These are phyloP conservation scores for Lapara coniferarum DNA, from an alignment of 2,888 invertebrate species.

Conservation along the genomic window DNA sequence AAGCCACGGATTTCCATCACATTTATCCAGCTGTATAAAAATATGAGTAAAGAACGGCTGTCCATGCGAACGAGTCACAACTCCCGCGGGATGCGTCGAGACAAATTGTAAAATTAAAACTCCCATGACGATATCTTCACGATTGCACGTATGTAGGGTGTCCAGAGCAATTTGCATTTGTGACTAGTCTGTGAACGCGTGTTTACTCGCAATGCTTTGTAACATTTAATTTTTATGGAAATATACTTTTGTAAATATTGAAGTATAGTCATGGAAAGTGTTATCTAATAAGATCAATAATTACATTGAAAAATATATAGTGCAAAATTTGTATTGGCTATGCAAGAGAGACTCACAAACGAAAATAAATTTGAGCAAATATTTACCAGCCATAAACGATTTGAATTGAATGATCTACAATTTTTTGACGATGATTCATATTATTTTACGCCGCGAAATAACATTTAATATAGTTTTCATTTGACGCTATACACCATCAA, in stretches of 20 bases:
- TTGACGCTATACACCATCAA: conserved; percentile 44
- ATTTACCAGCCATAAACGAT: too few species aligned
- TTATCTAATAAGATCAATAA: too few species aligned
- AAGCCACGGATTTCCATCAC: not conserved
- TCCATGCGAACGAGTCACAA: conserved; percentile 11
- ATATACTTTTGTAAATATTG: too few species aligned
- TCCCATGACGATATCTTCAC: conserved; percentile 65
- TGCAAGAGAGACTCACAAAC: too few species aligned
- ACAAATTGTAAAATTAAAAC: conserved; percentile 81
- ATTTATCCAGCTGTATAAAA: conserved; percentile 3
- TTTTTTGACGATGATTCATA: too few species aligned
- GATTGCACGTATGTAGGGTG: conserved; percentile 2
- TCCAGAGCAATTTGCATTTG: conserved; percentile 12
- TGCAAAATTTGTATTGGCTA: too few species aligned
- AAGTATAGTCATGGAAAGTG: too few species aligned
- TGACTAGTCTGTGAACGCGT: conserved; percentile 29
- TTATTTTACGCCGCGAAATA: not conserved
- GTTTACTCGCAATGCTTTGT: not conserved
- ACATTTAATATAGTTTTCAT: not conserved
- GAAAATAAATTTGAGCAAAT: too few species aligned
- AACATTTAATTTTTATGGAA: too few species aligned
- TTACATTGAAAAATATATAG: too few species aligned
- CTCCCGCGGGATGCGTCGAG: conserved; percentile 45
- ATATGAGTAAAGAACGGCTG: conserved; percentile 16
- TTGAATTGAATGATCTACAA: too few species aligned